Conservation (phyloP, 2,113 vertebrate genomes). For the Eudyptes chrysolophus region DNA sequence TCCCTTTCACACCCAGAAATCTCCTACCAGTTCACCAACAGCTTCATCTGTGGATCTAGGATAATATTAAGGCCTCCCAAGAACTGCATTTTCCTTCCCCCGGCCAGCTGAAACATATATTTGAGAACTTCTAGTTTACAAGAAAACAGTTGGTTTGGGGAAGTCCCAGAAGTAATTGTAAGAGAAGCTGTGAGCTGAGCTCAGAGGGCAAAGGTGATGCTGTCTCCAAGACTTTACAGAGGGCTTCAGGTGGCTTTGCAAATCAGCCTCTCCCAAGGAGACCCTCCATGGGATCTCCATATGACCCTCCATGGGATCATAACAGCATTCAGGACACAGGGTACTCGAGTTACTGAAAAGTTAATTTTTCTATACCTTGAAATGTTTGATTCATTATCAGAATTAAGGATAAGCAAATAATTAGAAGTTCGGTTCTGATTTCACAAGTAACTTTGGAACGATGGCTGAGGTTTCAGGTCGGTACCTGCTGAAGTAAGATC, state of each 20-base stretch:
- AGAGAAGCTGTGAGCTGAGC: not conserved
- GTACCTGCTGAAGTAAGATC: not conserved
- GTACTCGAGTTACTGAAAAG: not conserved
- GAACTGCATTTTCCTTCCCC: not conserved
- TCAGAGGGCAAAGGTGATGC: not conserved
- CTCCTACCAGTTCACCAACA: not conserved
- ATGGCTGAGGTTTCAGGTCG: not conserved
- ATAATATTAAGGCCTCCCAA: not conserved
- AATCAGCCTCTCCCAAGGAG: not conserved
- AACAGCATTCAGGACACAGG: not conserved
- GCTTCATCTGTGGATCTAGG: not conserved
- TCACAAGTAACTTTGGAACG: not conserved
- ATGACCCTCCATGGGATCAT: accelerated
- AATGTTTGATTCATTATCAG: not conserved
- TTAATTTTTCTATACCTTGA: not conserved
- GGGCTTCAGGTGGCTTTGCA: not conserved
- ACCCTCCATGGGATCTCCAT: not conserved
- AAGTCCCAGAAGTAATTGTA: not conserved
- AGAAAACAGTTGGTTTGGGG: not conserved
- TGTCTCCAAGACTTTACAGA: not conserved
- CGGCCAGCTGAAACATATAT: not conserved
- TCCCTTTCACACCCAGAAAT: not conserved
- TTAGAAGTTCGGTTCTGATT: not conserved
- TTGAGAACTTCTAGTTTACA: not conserved
- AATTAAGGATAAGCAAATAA: not conserved